Conservation (phyloP, 1,140 invertebrate species). For the Diuraphis noxia region DNA sequence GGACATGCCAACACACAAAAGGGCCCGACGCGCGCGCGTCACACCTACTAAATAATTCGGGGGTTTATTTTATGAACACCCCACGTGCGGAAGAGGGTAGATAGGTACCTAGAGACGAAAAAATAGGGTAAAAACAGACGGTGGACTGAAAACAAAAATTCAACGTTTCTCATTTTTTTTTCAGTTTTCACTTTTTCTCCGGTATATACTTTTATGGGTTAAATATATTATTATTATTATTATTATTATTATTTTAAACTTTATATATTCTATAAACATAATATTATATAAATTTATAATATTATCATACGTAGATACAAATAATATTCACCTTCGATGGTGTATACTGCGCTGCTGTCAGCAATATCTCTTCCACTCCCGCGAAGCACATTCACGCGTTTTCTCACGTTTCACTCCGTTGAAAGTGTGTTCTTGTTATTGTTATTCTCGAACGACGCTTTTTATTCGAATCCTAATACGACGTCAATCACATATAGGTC, state of each 20-base stretch:
- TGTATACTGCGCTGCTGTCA: background rate
- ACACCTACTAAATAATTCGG: conserved; percentile 47
- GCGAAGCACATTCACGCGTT: background rate
- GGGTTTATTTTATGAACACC: background rate
- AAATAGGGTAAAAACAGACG: background rate
- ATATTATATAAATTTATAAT: background rate
- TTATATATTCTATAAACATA: background rate
- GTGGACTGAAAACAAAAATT: conserved; percentile 20
- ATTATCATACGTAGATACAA: background rate
- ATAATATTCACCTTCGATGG: background rate
- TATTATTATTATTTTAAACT: background rate
- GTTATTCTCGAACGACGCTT: conserved; percentile 22
- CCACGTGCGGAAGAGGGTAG: background rate
- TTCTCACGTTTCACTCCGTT: background rate
- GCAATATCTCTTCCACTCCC: background rate
- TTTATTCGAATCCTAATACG: conserved; percentile 35
- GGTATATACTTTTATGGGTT: background rate
- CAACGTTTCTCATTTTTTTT: background rate
- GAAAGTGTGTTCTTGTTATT: conserved; percentile 4
- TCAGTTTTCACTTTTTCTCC: background rate
- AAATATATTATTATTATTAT: no score
- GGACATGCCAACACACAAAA: conserved; percentile 30
- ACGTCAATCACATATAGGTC: conserved; percentile 42
- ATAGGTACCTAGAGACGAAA: background rate
- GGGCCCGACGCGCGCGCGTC: background rate